These are phyloP conservation scores for Perdita meconis DNA, from an alignment of 2,888 invertebrate species.

Conservation along the genomic window DNA sequence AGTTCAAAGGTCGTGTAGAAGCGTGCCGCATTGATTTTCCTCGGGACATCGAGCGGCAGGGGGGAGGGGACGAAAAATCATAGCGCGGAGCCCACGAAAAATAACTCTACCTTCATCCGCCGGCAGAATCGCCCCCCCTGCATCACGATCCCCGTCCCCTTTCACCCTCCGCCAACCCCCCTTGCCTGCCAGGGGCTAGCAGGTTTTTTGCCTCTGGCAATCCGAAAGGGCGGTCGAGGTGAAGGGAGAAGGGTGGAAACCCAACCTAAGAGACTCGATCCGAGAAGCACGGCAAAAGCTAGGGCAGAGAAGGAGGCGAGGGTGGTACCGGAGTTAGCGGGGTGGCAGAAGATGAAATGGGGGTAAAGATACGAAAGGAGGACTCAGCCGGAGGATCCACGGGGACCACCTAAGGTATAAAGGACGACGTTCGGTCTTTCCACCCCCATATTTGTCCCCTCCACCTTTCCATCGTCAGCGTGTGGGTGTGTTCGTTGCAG, in stretches of 20 bases:
- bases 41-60: conserved; percentile 50
- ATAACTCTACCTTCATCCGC: conserved; percentile 78
- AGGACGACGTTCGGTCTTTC: conserved; percentile 79
- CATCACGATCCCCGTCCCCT: conserved; percentile 66
- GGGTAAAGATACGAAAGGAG: conserved; percentile 79
- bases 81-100: conserved; percentile 77
- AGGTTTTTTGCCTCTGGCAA: conserved; percentile 81
- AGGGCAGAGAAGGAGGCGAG: conserved; percentile 76
- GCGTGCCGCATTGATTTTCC: conserved; percentile 65
- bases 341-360: conserved; percentile 72
- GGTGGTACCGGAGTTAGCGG: conserved; percentile 73
- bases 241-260: conserved; percentile 72
- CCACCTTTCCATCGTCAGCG: conserved; percentile 35
- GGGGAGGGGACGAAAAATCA: conserved; percentile 67
- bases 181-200: conserved; percentile 69
- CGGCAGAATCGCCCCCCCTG: conserved; percentile 69
- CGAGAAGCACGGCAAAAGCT: conserved; percentile 77
- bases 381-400: conserved; percentile 78
- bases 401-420: conserved; percentile 81
- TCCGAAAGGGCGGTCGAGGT: conserved; percentile 69
- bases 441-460: conserved; percentile 75
- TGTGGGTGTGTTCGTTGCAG: conserved; percentile 1
- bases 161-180: conserved; percentile 66
- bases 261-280: conserved; percentile 82
- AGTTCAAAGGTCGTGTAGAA: conserved; percentile 18